These are phyloP conservation scores for Gallinago undulata DNA, from an alignment of 2,113 vertebrate genomes.

Conservation along the genomic window DNA sequence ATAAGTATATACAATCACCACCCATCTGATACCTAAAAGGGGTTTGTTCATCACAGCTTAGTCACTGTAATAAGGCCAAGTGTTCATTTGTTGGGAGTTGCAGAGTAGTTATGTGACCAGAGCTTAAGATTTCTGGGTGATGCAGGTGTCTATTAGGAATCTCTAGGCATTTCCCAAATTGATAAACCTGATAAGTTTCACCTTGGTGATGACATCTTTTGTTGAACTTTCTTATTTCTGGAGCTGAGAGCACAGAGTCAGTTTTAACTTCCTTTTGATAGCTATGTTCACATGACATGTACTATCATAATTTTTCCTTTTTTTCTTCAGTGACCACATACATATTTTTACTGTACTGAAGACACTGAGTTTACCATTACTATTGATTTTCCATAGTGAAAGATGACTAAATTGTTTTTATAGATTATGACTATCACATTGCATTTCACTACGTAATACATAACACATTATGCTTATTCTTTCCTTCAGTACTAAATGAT, in stretches of 20 bases:
- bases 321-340: not conserved
- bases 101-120: not conserved
- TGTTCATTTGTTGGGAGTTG: not conserved
- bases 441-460: not conserved
- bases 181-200: not conserved
- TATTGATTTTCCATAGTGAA: not conserved
- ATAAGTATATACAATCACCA: not conserved
- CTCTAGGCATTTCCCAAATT: not conserved
- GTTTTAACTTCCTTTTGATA: not conserved
- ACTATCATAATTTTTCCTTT: not conserved
- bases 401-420: not conserved
- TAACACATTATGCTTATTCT: not conserved
- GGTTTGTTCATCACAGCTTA: not conserved
- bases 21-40: not conserved
- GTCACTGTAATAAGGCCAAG: not conserved
- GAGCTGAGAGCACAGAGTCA: not conserved
- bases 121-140: not conserved
- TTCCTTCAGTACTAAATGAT: not conserved
- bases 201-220: fast-evolving
- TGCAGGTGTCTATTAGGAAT: not conserved
- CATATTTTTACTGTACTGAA: not conserved
- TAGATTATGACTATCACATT: not conserved
- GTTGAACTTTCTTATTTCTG: not conserved
- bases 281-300: fast-evolving
- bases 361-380: fast-evolving